Base-by-base conservation (phyloP, 2,888 invertebrate genomes). In the Drosophila conformis region DNA sequence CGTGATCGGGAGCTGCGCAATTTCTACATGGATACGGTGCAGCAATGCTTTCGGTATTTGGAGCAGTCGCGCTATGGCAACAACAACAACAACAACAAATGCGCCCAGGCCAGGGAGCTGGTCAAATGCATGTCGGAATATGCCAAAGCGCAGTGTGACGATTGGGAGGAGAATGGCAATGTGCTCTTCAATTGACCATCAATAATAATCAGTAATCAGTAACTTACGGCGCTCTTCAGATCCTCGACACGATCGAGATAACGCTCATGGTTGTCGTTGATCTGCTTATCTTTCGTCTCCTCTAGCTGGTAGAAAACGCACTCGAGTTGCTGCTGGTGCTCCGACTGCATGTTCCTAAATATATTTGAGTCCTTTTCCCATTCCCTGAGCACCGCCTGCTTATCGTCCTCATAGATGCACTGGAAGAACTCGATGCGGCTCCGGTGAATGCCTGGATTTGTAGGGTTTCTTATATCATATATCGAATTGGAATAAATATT, bases 61-160 rank as follows among this genome's bases (percentile, higher is more conserved):
- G 94, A 93, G 27, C 95, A 94, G 74, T 95, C 96, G 15, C 69
- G 88, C n/a, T 62, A 53, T 29, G 58, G 54, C 46, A 94, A 95
- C 78, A 65, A 48, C 40, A 42, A 42, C 46, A 94, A 95, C 78
- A 65, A 48, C 21, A 46, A 42, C 46, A 95, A 95, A 76, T 97
- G 96, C 83, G 94, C 94, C 58, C 96, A 95, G 87, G 95, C 96
- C 1, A 49, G 77, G 7, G 80, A 78, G 51, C 63, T 78, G 2
- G 54, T 96, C 61, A 94, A 94, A 74, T 97, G 97, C 84, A 93
- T 96, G 82, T 94, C 95, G 0, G 96, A 96, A 73, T 96, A 95
- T 85, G 96, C 95, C n/a, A 94, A 94, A 89, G 94, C 95, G 4
- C 96, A 95, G 89, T 97, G 97, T 85, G 96, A 96, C 27, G 96